phyloP scores from a whole-genome alignment of 2,888 invertebrate species.

The Schrankia costaestrigalis region DNA sequence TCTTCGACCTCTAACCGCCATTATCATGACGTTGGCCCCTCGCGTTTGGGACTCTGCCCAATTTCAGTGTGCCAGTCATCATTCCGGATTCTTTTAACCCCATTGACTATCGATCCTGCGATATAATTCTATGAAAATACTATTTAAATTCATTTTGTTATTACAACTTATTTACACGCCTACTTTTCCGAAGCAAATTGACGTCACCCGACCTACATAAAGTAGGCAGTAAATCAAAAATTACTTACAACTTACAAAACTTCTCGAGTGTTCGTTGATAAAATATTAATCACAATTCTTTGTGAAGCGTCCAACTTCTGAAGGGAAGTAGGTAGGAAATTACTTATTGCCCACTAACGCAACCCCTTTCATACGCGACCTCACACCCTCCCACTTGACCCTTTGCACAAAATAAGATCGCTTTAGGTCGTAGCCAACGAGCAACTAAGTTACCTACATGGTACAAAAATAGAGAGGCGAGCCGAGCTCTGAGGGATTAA shows the following conservation, averaged over 20 bases:
- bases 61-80: too few relatives aligned
- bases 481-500: constrained; percentile 5
- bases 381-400: constrained; percentile 40
- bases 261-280: constrained; percentile 21
- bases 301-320: constrained; percentile 28
- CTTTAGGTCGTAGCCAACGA: constrained; percentile 30
- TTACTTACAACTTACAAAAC: constrained; percentile 12
- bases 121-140: too few relatives aligned
- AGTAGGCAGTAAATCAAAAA: constrained; percentile 8
- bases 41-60: too few relatives aligned
- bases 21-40: too few relatives aligned
- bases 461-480: constrained; percentile 17
- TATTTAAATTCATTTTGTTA: too few relatives aligned
- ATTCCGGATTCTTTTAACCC: too few relatives aligned
- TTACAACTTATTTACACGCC: too few relatives aligned
- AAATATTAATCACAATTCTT: constrained; percentile 41
- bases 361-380: constrained; percentile 42
- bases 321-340: constrained; percentile 40
- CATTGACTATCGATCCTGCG: too few relatives aligned
- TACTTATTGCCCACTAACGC: constrained; percentile 43
- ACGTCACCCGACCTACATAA: not conserved
- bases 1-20: too few relatives aligned
- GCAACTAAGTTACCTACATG: constrained; percentile 24
- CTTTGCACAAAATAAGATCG: constrained; percentile 41
- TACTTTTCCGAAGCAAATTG: too few relatives aligned